Base-by-base conservation (phyloP, 2,888 invertebrate genomes). In the Tachystola acroxantha region DNA sequence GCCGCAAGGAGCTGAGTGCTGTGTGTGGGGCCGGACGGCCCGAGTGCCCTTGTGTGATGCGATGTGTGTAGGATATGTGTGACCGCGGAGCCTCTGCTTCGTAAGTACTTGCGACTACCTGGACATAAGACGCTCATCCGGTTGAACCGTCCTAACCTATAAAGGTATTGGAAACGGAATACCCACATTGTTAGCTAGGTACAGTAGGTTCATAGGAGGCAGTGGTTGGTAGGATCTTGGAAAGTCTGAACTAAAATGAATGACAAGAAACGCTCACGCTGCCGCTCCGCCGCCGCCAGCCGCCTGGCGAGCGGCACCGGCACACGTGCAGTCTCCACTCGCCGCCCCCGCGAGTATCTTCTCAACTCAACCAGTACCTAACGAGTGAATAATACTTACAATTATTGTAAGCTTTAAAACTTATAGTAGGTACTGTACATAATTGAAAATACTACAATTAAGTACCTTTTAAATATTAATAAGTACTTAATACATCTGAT, bases 21-120 rank as follows among this genome's bases (percentile, higher is more conserved):
- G 75, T 81, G 81, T 80, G 76, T 84, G 77, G 72, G 81, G 76
- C 71, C 71, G 39, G 50, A 57, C 50, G 75, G 79, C 70, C 80
- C 70, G 69, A 77, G 85, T 85, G 85, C 71, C 74, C 77, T 80
- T 79, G 80, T 82, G 79, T 65, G 46, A n/a, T 4, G 62, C 64
- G 71, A 72, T 80, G 72, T 80, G 81, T 78, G 72, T 79, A 77
- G 80, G 74, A 78, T 72, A 74, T 64, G 74, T 73, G 77, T 79
- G 75, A 74, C 73, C 74, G 79, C 77, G 82, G 82, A 77, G 70
- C 67, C 76, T 77, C 71, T 68, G 70, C 70, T 71, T 75, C 68
- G 84, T 85, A 81, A 84, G 84, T 84, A 84, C 77, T 66, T 57
- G 62, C 65, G 69, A 60, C 62, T 64, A 67, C 64, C 60, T 58